Percentiles rank a stretch among this genome's conserved stretches.
phyloP scores from a whole-genome alignment of 2,888 invertebrate genomes.

The Ormia ochracea region DNA sequence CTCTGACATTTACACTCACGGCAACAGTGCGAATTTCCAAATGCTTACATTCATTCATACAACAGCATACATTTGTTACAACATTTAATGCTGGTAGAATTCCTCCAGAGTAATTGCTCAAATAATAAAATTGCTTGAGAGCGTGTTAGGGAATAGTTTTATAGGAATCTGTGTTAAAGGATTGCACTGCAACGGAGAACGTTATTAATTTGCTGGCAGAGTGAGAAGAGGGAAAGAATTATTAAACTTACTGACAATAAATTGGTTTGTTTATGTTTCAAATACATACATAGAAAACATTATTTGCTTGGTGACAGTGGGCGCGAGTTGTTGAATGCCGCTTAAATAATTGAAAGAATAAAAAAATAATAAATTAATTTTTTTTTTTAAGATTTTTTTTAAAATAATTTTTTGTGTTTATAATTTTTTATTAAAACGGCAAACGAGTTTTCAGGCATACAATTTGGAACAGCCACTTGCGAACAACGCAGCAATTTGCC shows the following conservation, averaged over 20 bases:
- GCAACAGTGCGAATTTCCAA: slow-evolving; percentile 13
- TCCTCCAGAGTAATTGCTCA: slow-evolving; percentile 55
- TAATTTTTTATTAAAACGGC: too few species aligned
- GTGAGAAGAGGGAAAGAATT: not conserved
- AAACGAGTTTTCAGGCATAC: too few species aligned
- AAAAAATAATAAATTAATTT: too few species aligned
- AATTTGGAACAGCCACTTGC: too few species aligned
- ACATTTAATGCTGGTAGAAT: slow-evolving; percentile 56
- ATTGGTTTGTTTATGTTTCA: too few species aligned
- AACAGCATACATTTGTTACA: slow-evolving; percentile 35
- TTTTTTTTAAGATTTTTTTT: too few species aligned
- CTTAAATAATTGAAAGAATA: too few species aligned
- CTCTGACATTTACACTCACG: not conserved
- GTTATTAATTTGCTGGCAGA: not conserved
- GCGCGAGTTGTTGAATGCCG: too few species aligned
- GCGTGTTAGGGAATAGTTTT: slow-evolving; percentile 7
- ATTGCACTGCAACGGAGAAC: not conserved
- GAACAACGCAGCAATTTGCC: too few species aligned
- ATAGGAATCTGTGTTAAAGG: slow-evolving; percentile 15
- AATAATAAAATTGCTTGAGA: slow-evolving; percentile 39
- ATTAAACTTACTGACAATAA: not conserved
- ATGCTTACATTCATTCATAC: slow-evolving; percentile 20
- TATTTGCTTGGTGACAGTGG: too few species aligned
- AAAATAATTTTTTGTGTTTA: too few species aligned
- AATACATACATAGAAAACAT: too few species aligned